Base-by-base conservation (phyloP, 2,888 invertebrate species). In the Hyposoter didymator region DNA sequence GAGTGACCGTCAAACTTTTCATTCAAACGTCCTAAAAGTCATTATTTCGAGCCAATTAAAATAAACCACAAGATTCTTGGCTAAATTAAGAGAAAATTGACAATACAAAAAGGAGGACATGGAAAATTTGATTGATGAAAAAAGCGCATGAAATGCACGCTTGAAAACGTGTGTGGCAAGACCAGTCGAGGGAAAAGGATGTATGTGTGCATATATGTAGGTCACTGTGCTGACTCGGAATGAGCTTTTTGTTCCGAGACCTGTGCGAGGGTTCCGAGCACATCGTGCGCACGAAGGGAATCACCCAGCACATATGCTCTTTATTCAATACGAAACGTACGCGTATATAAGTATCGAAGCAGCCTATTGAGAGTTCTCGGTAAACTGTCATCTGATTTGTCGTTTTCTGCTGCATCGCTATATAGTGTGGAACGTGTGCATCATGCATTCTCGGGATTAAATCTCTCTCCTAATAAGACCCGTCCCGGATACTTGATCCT, bases 201-300 rank as follows among this genome's bases (percentile, higher is more conserved):
- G 69, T 28, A 49, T 74, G 81, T 81, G 81, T 84, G 22, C 19
- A 59, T 69, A 64, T 79, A 85, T 83, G 79, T 85, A 73, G 85
- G 85, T 85, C 85, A 83, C 79, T 85, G 85, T 85, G 76, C 80
- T 85, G 76, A 76, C 85, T 83, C 75, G 82, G 85, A 82, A 85
- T 83, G 79, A 82, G 82, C 82, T 85, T 85, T 85, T 85, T 85
- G 85, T 86, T 78, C 69, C 66, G 59, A 84, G 69, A 69, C 66
- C 39, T 75, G 45, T 66, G 45, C 89, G 79, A 76, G 82, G 59
- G 85, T 84, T 79, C 82, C 82, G 73, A 84, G 82, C 78, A 86
- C 70, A 67, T 64, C 10, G 28, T 28, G 85, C 10, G 35, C 82
- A 72, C 66, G 78, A 72, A 70, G 66, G 82, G 82, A 76, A 84